Base-by-base conservation (phyloP, 1,140 invertebrate species). In the Heliconius melpomene region DNA sequence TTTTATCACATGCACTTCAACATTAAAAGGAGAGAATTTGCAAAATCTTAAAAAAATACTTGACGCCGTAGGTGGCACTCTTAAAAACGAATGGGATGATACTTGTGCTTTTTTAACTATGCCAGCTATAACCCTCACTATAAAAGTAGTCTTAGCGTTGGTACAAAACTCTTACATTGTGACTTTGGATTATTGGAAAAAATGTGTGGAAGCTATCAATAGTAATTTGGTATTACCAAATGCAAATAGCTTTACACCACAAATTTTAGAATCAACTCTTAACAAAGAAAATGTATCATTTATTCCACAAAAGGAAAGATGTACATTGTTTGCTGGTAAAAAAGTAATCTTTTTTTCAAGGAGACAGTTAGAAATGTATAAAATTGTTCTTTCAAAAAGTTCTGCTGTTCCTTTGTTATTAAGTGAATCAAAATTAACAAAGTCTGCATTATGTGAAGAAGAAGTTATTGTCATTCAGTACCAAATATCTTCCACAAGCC, bases 101-200 rank as follows among this genome's bases (percentile, higher is more conserved):
- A 83, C 91, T 52, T 97, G 96, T 85, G 91, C 94, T 32, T 95
- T 96, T 88, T 91, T 97, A 32, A 96, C 97, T 18, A 97, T 97
- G 95, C 95, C 95, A 66, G 94, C 94, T 29, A 95, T 97, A 36
- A 96, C 95, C 23, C 93, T 97, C 23, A 97, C 97, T 16, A 94
- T 96, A 2, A 97, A 97, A 94, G 95, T 97, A 38, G 89, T 97
- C 13, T 95, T 96, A 87, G 96, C 96, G 7, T 88, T 97, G 82
- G 94, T 96, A 2, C 94, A 95, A 78, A 94, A 95, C 60, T 95
- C 95, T 60, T 94, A 95, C 9, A 96, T 97, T 84, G 96, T 97
- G 0, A 96, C 94, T 13, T 89, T 95, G 20, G 89, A 95, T 6
- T 97, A 95, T 89, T 96, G 97, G 95, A 90, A 91, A 36, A 92